Evolutionary conservation across 2,888 invertebrate species (phyloP).

Genomic region (Mythimna ferrago): DNA sequence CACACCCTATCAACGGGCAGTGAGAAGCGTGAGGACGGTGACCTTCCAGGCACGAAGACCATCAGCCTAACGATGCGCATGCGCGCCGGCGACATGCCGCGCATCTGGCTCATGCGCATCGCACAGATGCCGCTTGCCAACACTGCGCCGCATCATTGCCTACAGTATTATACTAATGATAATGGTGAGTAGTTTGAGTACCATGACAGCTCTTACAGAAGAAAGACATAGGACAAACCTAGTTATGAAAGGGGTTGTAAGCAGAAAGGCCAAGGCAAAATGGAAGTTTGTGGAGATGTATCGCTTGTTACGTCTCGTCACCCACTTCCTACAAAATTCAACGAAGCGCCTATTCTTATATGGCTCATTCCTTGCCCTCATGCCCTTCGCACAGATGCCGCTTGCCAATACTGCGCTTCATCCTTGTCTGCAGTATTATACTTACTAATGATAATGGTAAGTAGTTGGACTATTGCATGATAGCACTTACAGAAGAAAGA

Average conservation of each 20-base stretch:
- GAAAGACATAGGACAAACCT: no score
- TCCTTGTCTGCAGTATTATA: conserved; percentile 94
- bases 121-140: conserved; percentile 94
- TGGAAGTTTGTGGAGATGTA: no score
- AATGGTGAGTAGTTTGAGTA: conserved; percentile 84
- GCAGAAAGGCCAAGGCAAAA: no score
- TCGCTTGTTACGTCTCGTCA: no score
- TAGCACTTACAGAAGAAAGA: no score
- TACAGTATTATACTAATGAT: conserved; percentile 93
- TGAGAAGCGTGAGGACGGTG: conserved; percentile 80
- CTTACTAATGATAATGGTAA: conserved; percentile 91
- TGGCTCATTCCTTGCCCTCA: conserved; percentile 94
- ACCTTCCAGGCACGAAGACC: conserved; percentile 73
- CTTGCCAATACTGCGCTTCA: conserved; percentile 94
- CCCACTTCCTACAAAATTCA: no score
- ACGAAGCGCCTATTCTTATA: no score
- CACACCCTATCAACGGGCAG: conserved; percentile 91
- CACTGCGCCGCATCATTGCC: conserved; percentile 94
- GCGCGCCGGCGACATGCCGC: conserved; percentile 90
- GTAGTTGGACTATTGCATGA: no score
- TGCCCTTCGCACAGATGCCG: conserved; percentile 94
- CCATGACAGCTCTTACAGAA: no score
- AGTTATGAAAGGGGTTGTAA: neutral
- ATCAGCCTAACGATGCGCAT: conserved; percentile 89
- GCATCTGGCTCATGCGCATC: conserved; percentile 95